A percentile compares a stretch with the other conserved stretches of the same genome.
Conservation (phyloP, 2,888 invertebrate species). For the Sicus ferrugineus region DNA sequence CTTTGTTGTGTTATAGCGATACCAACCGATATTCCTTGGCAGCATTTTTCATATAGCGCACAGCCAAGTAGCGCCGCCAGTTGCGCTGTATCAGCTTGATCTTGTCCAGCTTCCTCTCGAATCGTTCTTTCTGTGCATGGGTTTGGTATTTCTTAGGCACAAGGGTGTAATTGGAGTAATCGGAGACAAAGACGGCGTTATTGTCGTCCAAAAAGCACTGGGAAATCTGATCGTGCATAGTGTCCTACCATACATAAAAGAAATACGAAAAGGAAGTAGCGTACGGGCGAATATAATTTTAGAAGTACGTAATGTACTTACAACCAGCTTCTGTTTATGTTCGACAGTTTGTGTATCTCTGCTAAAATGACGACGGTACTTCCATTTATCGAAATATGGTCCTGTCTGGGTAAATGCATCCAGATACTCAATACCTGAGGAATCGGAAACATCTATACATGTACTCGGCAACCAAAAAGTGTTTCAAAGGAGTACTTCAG, state of each 20-base stretch:
- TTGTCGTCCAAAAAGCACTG: conserved; percentile 60
- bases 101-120: conserved; percentile 69
- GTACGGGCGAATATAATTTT: not conserved
- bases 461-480: not conserved
- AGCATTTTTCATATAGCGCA: conserved; percentile 65
- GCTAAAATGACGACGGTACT: conserved; percentile 49
- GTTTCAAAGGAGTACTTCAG: not conserved
- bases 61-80: conserved; percentile 60
- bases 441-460: too few species aligned
- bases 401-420: conserved; percentile 85
- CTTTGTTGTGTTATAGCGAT: not conserved
- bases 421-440: conserved; percentile 72
- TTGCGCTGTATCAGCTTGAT: conserved; percentile 73
- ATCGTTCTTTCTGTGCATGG: conserved; percentile 69
- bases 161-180: conserved; percentile 71
- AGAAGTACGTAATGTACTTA: conserved; percentile 46
- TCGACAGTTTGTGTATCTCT: conserved; percentile 74
- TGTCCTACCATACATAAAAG: conserved; percentile 54
- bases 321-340: conserved; percentile 60
- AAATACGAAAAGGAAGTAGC: too few species aligned
- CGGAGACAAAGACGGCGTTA: conserved; percentile 67
- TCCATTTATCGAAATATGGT: conserved; percentile 57
- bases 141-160: conserved; percentile 72
- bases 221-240: conserved; percentile 57
- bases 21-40: conserved; percentile 66